A percentile compares a stretch with the other conserved stretches of the same genome.
Conservation (phyloP, 2,888 invertebrate species). For the Anorthoa munda region DNA sequence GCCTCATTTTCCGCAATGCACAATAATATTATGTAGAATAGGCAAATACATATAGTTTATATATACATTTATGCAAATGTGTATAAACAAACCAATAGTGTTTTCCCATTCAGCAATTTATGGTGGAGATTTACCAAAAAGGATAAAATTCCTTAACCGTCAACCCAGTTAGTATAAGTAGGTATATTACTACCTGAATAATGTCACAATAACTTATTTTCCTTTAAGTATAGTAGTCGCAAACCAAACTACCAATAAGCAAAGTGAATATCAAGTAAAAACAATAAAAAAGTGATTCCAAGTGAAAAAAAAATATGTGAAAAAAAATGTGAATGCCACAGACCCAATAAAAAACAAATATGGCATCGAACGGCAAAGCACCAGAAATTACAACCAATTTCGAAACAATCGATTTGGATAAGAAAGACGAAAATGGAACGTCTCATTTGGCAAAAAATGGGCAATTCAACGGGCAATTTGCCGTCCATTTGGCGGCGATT, state of each 20-base stretch:
- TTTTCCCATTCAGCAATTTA: neutral
- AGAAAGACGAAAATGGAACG: constrained; percentile 49
- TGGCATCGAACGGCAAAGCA: constrained; percentile 56
- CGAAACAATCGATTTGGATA: constrained; percentile 56
- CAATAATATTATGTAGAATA: neutral
- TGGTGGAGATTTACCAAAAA: neutral
- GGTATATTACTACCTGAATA: neutral
- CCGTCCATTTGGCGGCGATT: constrained; percentile 26
- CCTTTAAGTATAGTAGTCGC: neutral
- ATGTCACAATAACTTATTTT: constrained; percentile 30
- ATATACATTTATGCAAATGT: neutral
- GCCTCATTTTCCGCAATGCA: neutral
- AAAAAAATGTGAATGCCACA: constrained; percentile 47
- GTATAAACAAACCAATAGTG: neutral
- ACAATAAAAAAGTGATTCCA: constrained; percentile 10
- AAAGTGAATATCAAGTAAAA: constrained; percentile 5
- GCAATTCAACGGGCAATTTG: constrained; percentile 42
- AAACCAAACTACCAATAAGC: neutral
- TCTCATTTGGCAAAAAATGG: constrained; percentile 35
- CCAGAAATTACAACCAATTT: constrained; percentile 63
- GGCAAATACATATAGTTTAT: neutral
- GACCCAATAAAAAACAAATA: constrained; percentile 46
- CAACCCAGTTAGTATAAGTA: neutral
- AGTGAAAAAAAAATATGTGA: no score
- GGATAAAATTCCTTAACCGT: neutral